These are phyloP conservation scores for Nanger granti DNA, from an alignment of 2,113 vertebrate species.

Conservation along the genomic window DNA sequence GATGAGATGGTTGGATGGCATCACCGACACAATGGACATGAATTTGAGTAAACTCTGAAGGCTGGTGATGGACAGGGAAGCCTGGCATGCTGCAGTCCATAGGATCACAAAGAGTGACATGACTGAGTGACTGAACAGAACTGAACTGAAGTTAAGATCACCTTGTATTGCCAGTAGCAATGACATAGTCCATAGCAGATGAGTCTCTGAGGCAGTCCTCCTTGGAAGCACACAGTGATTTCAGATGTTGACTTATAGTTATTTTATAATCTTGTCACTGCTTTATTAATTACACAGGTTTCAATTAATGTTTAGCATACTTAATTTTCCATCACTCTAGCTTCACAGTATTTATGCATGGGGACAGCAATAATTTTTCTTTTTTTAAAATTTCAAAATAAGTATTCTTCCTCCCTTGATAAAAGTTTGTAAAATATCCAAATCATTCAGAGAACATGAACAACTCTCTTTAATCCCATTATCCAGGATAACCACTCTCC, in stretches of 20 bases:
- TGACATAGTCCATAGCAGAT: neutral
- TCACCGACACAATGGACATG: fast-evolving
- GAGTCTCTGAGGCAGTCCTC: neutral
- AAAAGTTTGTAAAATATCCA: neutral
- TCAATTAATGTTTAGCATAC: neutral
- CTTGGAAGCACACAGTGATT: neutral
- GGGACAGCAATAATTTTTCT: neutral
- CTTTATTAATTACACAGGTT: neutral
- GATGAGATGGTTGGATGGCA: neutral
- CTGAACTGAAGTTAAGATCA: neutral
- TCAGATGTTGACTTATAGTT: neutral
- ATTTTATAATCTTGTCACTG: neutral
- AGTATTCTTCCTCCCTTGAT: neutral
- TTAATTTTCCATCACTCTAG: neutral
- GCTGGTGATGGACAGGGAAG: neutral
- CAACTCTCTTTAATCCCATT: neutral
- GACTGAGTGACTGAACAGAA: neutral
- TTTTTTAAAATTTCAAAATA: neutral
- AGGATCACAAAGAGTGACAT: neutral
- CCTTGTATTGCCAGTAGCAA: neutral
- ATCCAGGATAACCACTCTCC: neutral
- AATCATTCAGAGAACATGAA: neutral
- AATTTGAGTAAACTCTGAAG: neutral
- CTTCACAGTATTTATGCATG: neutral
- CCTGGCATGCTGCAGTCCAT: neutral